Evolutionary conservation across 2,888 invertebrate genomes (phyloP), one percentile per base, ranked within the genome.

Genomic region (Drosophila kambysellisi): DNA sequence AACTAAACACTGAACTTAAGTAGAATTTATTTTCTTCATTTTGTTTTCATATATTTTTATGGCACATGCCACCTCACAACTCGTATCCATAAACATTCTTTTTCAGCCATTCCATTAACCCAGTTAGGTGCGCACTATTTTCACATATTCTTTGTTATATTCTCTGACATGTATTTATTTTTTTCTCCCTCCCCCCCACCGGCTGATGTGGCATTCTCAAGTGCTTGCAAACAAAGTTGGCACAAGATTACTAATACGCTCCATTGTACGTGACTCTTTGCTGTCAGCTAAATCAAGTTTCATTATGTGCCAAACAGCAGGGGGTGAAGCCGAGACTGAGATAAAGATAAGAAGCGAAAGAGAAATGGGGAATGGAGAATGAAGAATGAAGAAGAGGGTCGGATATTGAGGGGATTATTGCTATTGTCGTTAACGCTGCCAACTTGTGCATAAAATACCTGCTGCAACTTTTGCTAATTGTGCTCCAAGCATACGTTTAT

Each of bases 211-310:
- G 72, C 79, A 79, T 72, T 75, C 75, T 76, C 74, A 79, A 85
- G 82, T 86, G 85, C 84, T 81, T 79, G 73, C 81, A 76, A 83
- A 82, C 82, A 79, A 88, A 87, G 79, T 83, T 87, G 75, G 79
- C 80, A 82, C 76, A 83, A 82, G 82, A 87, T 86, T 85, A 81
- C 85, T 83, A 83, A 86, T 86, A 88, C 85, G 83, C 86, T 82
- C 82, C 81, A 76, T 85, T 83, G 86, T 83, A 87, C 86, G 86
- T 87, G 86, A 87, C 86, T 86, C 82, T 88, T 82, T 82, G 86
- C 83, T 86, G 82, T 86, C 86, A 82, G 83, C 88, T 85, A 82
- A 87, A 87, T 86, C 85, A 86, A 83, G 88, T 86, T 85, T 87
- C 85, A 86, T 86, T 85, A 86, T 83, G 85, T 81, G 83, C 59